Percentiles rank a stretch among this genome's conserved stretches.
Evolutionary conservation across 2,113 vertebrate species (phyloP).

Genomic region (Mus spicilegus): DNA sequence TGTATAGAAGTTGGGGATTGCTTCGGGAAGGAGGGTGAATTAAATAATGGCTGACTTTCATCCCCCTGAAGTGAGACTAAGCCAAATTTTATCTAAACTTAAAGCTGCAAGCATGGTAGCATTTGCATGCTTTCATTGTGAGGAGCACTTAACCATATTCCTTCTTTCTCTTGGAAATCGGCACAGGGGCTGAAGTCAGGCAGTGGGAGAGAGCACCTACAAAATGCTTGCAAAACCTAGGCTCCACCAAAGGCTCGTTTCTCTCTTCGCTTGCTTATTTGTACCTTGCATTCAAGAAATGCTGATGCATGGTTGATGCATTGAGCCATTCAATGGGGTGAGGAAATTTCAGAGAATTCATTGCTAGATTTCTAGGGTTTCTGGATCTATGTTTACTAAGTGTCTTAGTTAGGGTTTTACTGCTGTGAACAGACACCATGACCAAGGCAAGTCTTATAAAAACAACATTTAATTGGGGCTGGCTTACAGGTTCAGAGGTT

Average conservation of each 20-base stretch:
- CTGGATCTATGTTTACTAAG: background rate
- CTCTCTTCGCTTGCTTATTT: background rate
- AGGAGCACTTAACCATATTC: background rate
- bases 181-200: background rate
- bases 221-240: background rate
- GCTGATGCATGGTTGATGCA: background rate
- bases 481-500: too few relatives aligned
- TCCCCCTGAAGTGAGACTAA: background rate
- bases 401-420: too few relatives aligned
- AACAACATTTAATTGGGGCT: too few relatives aligned
- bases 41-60: background rate
- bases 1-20: background rate
- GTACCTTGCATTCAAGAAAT: background rate
- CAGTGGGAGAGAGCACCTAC: background rate
- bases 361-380: background rate
- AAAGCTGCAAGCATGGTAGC: background rate
- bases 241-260: background rate
- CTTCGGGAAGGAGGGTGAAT: background rate
- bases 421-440: too few relatives aligned
- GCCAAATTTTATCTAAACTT: background rate
- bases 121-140: background rate
- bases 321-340: background rate
- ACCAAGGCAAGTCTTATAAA: too few relatives aligned
- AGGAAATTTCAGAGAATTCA: background rate
- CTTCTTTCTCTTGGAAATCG: background rate